Conservation (phyloP, 2,888 invertebrate genomes). For the Hyles lineata region DNA sequence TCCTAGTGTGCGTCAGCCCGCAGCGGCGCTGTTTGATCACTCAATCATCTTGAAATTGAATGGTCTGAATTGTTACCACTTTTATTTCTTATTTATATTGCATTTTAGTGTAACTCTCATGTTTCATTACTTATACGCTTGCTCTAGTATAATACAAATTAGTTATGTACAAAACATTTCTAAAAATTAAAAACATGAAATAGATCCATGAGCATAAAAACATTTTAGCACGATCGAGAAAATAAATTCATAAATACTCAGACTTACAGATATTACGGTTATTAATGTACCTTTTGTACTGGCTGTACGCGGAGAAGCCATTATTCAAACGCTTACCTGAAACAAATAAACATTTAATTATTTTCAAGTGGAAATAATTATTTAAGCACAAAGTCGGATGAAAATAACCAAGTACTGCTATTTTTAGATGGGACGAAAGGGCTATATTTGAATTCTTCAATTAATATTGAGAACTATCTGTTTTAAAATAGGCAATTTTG, state of each 20-base stretch:
- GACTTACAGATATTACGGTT: neutral
- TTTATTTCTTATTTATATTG: neutral
- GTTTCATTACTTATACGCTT: neutral
- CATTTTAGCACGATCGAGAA: too few relatives aligned
- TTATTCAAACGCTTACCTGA: constrained; percentile 59
- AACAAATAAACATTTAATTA: constrained; percentile 51
- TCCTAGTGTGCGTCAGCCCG: neutral
- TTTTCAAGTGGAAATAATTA: constrained; percentile 16
- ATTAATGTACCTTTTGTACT: constrained; percentile 47
- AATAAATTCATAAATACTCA: neutral
- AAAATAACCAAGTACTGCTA: neutral
- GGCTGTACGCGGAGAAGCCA: constrained; percentile 38
- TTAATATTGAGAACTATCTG: too few relatives aligned
- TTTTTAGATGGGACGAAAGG: neutral
- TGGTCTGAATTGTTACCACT: neutral
- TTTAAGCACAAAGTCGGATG: neutral
- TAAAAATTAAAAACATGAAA: neutral
- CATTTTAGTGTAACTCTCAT: neutral
- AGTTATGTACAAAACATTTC: too few relatives aligned
- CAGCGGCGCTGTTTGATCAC: neutral
- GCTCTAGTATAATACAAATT: too few relatives aligned
- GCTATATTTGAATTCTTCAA: neutral
- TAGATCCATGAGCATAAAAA: too few relatives aligned
- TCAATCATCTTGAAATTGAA: neutral
- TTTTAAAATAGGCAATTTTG: too few relatives aligned